Base-by-base conservation (phyloP, 1,140 invertebrate genomes). In the Cephus cinctus region DNA sequence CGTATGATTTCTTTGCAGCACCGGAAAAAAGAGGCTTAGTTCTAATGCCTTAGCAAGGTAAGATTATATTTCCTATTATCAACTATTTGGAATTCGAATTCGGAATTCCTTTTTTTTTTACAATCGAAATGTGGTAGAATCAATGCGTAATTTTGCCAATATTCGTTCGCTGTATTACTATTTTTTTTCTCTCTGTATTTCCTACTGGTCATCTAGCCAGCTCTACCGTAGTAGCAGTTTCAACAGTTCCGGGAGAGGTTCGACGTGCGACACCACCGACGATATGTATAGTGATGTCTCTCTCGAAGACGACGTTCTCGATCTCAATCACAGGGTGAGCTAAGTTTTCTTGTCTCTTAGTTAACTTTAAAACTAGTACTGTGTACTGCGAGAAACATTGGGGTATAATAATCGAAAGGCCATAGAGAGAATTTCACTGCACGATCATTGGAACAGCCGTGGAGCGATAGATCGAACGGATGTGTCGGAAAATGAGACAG, bases 281-380 rank as follows among this genome's bases (percentile, higher is more conserved):
- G 91, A 94, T 76, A 92, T 94, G 83, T 92, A 91, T 76, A 92
- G 90, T 50, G 90, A 94, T 77, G 88, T 91, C 25, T 93, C 89
- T 34, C 77, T 94, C 36, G 90, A 93, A 72, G 92, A 94, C 67
- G 91, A 94, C 74, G 90, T 94, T 22, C 85, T 90, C 71, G 90
- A 93, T 78, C 85, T 94, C 57, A 94, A 89, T 75, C 88, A 93
- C 71, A 90, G 90, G 82, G 90, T 92, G 69, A 82, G 83, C 58
- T 45, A 8, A 47, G n/a, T n/a, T n/a, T n/a, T n/a, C n/a, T n/a
- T n/a, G n/a, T n/a, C n/a, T n/a, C n/a, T n/a, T n/a, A n/a, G n/a
- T n/a, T n/a, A n/a, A n/a, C n/a, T n/a, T n/a, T n/a, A n/a, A n/a
- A n/a, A n/a, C n/a, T n/a, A n/a, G n/a, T n/a, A n/a, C n/a, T n/a